A percentile compares a stretch with the other conserved stretches of the same genome.
These are phyloP conservation scores for Nasonia oneida DNA, from an alignment of 2,888 invertebrate genomes.

Conservation along the genomic window DNA sequence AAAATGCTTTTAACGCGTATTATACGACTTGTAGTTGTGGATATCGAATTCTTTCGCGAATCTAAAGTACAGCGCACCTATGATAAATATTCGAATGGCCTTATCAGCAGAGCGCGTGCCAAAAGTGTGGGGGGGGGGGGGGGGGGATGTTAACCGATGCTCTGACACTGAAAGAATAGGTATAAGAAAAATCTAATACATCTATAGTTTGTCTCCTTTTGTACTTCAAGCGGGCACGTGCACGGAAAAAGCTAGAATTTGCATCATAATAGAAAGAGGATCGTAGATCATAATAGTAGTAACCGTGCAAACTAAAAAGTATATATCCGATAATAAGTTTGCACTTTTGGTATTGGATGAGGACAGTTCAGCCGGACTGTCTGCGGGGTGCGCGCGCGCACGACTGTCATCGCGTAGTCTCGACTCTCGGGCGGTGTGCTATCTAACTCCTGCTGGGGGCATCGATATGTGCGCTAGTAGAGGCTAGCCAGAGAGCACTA, in stretches of 20 bases:
- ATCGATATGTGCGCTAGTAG: too few species aligned
- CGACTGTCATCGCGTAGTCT: background rate
- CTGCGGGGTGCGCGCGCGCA: background rate
- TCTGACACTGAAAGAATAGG: background rate
- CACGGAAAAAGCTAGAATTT: background rate
- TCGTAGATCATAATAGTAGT: too few species aligned
- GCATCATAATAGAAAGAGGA: too few species aligned
- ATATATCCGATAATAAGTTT: background rate
- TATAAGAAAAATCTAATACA: background rate
- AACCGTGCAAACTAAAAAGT: too few species aligned
- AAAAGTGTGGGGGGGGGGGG: background rate
- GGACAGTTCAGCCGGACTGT: background rate
- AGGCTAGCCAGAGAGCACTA: too few species aligned
- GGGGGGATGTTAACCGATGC: background rate
- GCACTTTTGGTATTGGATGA: background rate
- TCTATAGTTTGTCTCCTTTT: background rate
- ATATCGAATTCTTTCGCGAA: background rate
- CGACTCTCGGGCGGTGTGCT: background rate
- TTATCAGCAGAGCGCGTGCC: background rate
- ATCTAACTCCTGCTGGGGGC: background rate
- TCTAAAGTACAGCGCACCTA: too few species aligned
- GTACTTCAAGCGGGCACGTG: background rate
- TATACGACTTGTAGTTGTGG: background rate
- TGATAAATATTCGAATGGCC: background rate
- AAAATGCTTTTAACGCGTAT: background rate